Evolutionary conservation across 1,140 invertebrate species (phyloP), one percentile per base, ranked within the genome.

Genomic region (Macrostomum lignano): DNA sequence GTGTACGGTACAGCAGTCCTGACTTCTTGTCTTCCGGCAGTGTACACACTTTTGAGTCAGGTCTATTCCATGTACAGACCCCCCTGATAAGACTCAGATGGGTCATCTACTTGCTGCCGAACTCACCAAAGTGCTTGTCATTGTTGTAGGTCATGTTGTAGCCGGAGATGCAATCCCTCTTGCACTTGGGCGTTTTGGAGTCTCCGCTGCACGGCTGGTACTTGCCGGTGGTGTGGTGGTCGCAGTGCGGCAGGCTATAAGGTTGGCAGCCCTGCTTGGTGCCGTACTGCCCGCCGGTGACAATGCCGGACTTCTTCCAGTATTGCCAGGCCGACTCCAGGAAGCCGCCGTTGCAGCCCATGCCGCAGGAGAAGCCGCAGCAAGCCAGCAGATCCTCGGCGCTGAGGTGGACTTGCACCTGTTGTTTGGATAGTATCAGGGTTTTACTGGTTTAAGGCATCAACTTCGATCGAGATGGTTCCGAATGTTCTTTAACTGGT

Each of bases 321-420:
- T 73, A 78, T 28, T 65, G 55, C 75, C 77, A 88, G 4, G 78
- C 78, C n/a, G 66, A 58, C 7, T 46, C 44, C 7, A 67, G 67
- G 49, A 69, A 74, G 3, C 76, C 76, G n/a, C 79, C 76, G 42
- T 72, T 70, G 51, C 41, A 65, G 38, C 78, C 78, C 47, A 71
- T 68, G 25, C 79, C 79, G 57, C 79, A 86, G 13, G 53, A 53
- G 30, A 55, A 53, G 46, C 26, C 11, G 35, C 79, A 88, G 47
- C 81, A 88, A 25, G 71, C 67, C 0, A 82, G 57, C 32, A 86
- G 57, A 61, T 88, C 75, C 50, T 84, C 73, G 19, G 77, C 67
- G 1, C 78, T 81, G 34, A 81, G 66, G 40, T 72, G 67, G 40
- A 72, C 67, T 46, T 79, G 65, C 4, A 62, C 44, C 17, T 64